Conservation (phyloP, 1,140 invertebrate genomes). For the Adelges cooleyi region DNA sequence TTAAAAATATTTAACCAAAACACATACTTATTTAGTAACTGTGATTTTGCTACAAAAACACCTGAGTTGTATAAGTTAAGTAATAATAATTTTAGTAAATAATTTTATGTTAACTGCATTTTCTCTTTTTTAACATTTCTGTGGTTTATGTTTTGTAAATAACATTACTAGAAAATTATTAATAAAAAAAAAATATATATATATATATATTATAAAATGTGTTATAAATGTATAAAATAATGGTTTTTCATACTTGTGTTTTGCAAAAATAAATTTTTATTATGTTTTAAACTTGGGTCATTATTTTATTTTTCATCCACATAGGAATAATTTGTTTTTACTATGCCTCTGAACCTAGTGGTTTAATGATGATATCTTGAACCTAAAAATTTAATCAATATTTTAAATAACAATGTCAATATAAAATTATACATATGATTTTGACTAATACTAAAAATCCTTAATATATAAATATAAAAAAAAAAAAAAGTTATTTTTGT, state of each 20-base stretch:
- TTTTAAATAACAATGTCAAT: too few relatives aligned
- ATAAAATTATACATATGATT: too few relatives aligned
- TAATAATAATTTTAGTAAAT: background rate
- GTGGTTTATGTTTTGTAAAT: conserved; percentile 1
- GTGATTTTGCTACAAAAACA: background rate
- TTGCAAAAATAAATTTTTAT: background rate
- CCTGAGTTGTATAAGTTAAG: background rate
- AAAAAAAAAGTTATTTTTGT: too few relatives aligned
- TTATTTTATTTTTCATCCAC: too few relatives aligned
- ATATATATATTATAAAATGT: background rate
- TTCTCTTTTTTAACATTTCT: too few relatives aligned
- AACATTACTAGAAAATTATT: background rate
- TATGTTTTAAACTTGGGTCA: background rate
- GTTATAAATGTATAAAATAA: background rate
- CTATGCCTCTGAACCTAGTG: conserved; percentile 22
- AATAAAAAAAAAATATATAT: too few relatives aligned
- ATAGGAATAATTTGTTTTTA: too few relatives aligned
- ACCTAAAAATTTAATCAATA: conserved; percentile 15
- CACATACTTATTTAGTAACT: background rate
- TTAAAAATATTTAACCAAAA: conserved; percentile 4
- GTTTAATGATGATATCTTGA: conserved; percentile 30
- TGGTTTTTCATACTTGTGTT: background rate
- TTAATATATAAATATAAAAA: too few relatives aligned
- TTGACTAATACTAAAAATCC: too few relatives aligned
- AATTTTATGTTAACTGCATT: too few relatives aligned